phyloP scores from a whole-genome alignment of 2,113 vertebrate species.

The Ailuropoda melanoleuca region DNA sequence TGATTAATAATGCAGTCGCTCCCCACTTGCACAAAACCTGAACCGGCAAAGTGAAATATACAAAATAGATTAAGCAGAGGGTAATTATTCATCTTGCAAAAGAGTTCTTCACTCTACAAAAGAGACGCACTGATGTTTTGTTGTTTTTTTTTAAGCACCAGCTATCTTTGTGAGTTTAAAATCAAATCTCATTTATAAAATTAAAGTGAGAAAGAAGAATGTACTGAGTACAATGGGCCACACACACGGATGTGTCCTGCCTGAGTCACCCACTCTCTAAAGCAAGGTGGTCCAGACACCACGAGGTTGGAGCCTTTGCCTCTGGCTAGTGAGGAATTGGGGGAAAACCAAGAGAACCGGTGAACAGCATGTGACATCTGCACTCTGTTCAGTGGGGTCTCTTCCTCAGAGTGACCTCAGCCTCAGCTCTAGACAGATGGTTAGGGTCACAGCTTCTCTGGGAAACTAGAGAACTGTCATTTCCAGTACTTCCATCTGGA shows the following conservation, averaged over 20 bases:
- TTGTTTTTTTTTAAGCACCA: background rate
- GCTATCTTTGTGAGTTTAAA: constrained; percentile 20
- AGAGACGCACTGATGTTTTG: background rate
- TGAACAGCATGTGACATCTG: accelerated
- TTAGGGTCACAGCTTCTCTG: background rate
- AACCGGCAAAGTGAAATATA: constrained; percentile 55
- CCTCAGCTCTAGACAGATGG: background rate
- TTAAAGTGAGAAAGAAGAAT: background rate
- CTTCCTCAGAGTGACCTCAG: background rate
- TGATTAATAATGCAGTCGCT: constrained; percentile 44
- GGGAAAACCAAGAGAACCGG: background rate
- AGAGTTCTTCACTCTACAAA: constrained; percentile 28
- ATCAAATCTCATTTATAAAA: constrained; percentile 41
- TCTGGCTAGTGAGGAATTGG: background rate
- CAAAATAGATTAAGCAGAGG: constrained; percentile 55
- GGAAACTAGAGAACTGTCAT: background rate
- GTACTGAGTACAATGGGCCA: background rate
- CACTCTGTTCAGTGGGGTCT: background rate
- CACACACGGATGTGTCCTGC: accelerated
- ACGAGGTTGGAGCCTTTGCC: accelerated
- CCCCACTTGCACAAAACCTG: background rate
- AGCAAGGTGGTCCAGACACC: background rate
- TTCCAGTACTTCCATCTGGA: constrained; percentile 49
- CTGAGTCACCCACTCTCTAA: too few relatives aligned
- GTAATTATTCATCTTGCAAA: constrained; percentile 63